Evolutionary conservation across 2,113 vertebrate genomes (phyloP), one percentile per base, ranked within the genome.

Genomic region (Psettodes erumei): DNA sequence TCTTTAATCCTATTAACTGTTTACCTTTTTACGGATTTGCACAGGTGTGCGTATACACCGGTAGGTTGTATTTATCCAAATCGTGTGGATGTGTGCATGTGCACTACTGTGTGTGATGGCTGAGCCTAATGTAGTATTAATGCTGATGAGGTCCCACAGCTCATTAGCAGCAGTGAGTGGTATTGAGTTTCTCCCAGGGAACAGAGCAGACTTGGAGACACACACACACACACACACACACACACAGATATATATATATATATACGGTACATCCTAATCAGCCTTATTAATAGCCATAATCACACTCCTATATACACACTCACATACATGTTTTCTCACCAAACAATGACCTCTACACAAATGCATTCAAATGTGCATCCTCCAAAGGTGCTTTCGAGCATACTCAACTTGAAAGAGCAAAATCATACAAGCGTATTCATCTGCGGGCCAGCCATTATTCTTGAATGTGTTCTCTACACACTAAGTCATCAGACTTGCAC

Each of bases 51-150:
- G 66, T 70, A 71, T 71, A 59, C 19, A 30, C 27, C 69, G 38
- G 40, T 71, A 69, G 48, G 43, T 65, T 75, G 51, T 72, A 30
- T 82, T 37, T 75, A 63, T 79, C 63, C 82, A 71, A 56, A 23
- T 50, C 58, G 15, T 30, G 60, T 61, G 28, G 11, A 19, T 59
- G 27, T 71, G 61, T 23, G 21, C 47, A 42, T 37, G 58, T 19
- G 19, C 30, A 23, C 6, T 45, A 35, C 53, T 66, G 62, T 83
- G 82, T 81, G 82, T 79, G 62, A 45, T 82, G 73, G 51, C 75
- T 73, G 64, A 76, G 71, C 77, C 82, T 88, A 91, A 93, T 93
- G 90, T 89, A 77, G 82, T 89, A 91, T 91, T 93, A 93, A 94
- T 92, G 86, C 87, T 88, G 90, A 92, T 90, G 85, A 90, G 86